Conservation (phyloP, 2,113 vertebrate species). For the Cinclus mexicanus region DNA sequence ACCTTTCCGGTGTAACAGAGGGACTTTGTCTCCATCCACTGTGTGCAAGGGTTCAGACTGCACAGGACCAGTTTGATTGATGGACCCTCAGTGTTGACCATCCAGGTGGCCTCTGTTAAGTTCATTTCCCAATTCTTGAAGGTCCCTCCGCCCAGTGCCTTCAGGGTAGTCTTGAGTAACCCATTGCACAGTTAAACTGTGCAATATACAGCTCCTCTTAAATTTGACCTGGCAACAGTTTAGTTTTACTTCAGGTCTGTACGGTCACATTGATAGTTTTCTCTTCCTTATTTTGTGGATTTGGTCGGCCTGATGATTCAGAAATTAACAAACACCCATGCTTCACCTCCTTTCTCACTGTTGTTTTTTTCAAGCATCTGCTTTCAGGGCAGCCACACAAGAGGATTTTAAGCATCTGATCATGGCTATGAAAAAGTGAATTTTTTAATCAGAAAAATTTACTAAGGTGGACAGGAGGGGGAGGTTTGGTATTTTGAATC, state of each 20-base stretch:
- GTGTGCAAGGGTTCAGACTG: no score
- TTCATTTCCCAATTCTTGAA: no score
- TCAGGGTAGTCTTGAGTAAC: no score
- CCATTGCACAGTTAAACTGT: no score
- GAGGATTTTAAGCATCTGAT: background rate
- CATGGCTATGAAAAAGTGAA: accelerated
- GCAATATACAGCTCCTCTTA: background rate
- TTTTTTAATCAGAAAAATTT: background rate
- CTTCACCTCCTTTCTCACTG: background rate
- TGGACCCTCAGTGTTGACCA: no score
- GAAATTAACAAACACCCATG: background rate
- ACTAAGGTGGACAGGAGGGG: accelerated
- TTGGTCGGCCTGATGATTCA: background rate
- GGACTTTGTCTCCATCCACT: no score
- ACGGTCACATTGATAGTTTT: accelerated
- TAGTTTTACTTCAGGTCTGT: background rate
- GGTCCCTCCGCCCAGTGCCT: no score
- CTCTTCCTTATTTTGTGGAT: background rate
- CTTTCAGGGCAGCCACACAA: background rate
- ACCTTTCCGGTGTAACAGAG: no score
- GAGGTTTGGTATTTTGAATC: background rate
- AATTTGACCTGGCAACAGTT: background rate
- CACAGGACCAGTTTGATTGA: no score
- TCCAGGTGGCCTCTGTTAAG: no score
- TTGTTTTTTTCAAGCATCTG: background rate